Percentiles rank a stretch among this genome's conserved stretches.
These are phyloP conservation scores for Eupithecia vulgata DNA, from an alignment of 2,888 invertebrate species.

Conservation along the genomic window DNA sequence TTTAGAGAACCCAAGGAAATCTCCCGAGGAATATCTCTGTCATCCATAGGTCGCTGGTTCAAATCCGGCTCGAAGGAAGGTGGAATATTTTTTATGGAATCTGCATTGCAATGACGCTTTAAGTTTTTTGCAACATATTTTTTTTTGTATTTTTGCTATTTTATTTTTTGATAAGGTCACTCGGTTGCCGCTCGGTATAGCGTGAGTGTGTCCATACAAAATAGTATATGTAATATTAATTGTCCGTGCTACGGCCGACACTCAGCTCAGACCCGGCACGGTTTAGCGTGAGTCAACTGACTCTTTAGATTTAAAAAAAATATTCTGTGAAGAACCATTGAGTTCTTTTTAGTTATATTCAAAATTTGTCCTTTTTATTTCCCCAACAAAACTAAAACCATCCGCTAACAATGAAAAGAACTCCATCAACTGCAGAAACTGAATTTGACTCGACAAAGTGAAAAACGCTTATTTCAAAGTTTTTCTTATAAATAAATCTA, in stretches of 20 bases:
- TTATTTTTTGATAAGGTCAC: no score
- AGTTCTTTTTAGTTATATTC: neutral
- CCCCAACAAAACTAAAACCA: conserved; percentile 34
- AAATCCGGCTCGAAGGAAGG: conserved; percentile 87
- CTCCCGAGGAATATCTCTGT: conserved; percentile 55
- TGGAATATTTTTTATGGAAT: conserved; percentile 34
- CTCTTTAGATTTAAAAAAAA: no score
- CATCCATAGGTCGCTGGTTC: conserved; percentile 88
- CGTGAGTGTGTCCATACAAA: no score
- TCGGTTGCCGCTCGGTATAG: no score
- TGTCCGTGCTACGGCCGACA: no score
- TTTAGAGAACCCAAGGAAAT: no score
- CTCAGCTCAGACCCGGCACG: no score
- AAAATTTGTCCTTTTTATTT: neutral
- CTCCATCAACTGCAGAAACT: conserved; percentile 48
- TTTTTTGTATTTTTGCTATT: no score
- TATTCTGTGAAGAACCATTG: neutral
- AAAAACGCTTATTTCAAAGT: conserved; percentile 46
- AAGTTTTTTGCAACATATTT: no score
- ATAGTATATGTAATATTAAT: no score
- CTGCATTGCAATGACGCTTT: no score
- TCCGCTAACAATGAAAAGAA: conserved; percentile 38
- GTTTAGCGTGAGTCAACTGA: no score
- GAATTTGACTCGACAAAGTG: conserved; percentile 45
- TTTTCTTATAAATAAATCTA: conserved; percentile 59